A percentile compares a stretch with the other conserved stretches of the same genome.
phyloP scores from a whole-genome alignment of 2,113 vertebrate genomes.

The Rattus rattus region DNA sequence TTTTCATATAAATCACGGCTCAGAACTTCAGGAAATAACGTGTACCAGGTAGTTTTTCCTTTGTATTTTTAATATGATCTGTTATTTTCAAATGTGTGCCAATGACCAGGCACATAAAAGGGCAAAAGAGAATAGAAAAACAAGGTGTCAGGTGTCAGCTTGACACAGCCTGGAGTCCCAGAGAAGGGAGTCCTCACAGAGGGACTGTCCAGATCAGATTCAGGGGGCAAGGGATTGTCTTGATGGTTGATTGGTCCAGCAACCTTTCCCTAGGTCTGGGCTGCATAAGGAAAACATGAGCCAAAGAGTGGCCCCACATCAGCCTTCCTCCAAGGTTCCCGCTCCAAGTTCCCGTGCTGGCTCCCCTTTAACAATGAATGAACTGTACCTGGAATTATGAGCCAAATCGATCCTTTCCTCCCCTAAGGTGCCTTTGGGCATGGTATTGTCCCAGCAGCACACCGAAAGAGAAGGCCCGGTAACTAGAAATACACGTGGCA shows the following conservation, averaged over 20 bases:
- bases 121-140: conserved; percentile 11
- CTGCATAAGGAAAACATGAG: neutral
- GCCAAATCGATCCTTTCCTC: neutral
- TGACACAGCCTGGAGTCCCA: neutral
- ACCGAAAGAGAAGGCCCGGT: neutral
- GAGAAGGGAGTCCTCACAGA: neutral
- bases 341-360: neutral
- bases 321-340: neutral
- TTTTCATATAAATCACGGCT: neutral
- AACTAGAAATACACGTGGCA: neutral
- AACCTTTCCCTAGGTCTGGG: neutral
- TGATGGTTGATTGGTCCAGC: neutral
- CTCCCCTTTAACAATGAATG: neutral
- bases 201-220: neutral
- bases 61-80: neutral
- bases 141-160: neutral
- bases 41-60: neutral
- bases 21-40: conserved; percentile 39
- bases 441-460: neutral
- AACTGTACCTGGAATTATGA: neutral
- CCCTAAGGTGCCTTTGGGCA: neutral
- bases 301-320: neutral
- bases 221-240: neutral
- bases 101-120: neutral
- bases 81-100: conserved; percentile 48